These are phyloP conservation scores for Dyspetes luteomarginatus DNA, from an alignment of 2,888 invertebrate genomes.

Conservation along the genomic window DNA sequence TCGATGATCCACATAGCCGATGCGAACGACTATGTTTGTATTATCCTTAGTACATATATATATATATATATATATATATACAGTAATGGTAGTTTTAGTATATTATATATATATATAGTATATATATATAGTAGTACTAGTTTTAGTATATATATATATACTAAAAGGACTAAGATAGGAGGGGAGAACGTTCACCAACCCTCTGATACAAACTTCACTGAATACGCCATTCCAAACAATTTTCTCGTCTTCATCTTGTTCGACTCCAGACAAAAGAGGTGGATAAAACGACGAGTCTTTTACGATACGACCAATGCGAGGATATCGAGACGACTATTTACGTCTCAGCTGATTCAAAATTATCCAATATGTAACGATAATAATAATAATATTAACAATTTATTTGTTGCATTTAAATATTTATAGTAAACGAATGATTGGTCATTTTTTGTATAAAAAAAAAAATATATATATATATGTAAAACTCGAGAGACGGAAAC, in stretches of 20 bases:
- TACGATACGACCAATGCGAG: conserved; percentile 34
- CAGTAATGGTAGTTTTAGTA: neutral
- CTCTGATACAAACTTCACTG: conserved; percentile 50
- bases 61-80: neutral
- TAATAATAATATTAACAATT: too few relatives aligned
- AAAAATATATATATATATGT: neutral
- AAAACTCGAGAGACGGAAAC: neutral
- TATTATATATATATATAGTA: neutral
- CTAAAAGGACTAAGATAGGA: neutral
- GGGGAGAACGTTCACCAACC: conserved; percentile 44
- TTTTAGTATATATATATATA: neutral
- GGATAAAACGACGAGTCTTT: conserved; percentile 10
- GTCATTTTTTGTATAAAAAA: neutral
- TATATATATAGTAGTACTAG: neutral
- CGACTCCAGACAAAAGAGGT: neutral
- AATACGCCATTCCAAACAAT: conserved; percentile 43
- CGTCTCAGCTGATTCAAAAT: conserved; percentile 2
- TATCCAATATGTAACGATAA: too few relatives aligned
- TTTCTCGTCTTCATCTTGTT: conserved; percentile 32
- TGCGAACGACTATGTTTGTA: too few relatives aligned
- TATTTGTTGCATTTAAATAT: too few relatives aligned
- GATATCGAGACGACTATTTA: conserved; percentile 31
- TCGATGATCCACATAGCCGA: conserved; percentile 14
- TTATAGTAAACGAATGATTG: neutral
- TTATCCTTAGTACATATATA: too few relatives aligned